Evolutionary conservation across 2,888 invertebrate genomes (phyloP), one percentile per base, ranked within the genome.

Genomic region (Cryptus armator): DNA sequence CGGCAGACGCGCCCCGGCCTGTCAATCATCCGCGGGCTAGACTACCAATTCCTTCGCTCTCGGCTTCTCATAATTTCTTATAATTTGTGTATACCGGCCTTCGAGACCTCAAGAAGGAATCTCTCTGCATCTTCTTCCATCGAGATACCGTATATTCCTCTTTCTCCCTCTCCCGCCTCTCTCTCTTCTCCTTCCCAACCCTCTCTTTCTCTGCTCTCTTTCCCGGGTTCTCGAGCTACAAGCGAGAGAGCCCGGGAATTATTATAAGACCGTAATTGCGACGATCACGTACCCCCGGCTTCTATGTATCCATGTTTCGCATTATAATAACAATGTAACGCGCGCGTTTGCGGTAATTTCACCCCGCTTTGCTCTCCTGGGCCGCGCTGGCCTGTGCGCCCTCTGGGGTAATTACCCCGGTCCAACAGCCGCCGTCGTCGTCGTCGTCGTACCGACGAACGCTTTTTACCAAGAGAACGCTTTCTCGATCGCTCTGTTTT

Each of bases 301-400:
- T 90, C 91, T 93, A 92, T 92, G 92, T 93, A 92, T 92, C 91
- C 91, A 90, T 90, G 90, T 91, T 37, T 92, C 92, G 82, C 82
- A 93, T 93, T 93, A 93, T 93, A 93, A 93, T 93, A 93, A 93
- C 92, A 93, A 93, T 93, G 91, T 91, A 92, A 92, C 89, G 90
- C 89, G 89, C 87, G 88, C 86, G 77, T 85, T 87, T 86, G 85
- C 79, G 71, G 86, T 83, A 83, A 86, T 85, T 81, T 86, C 75
- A 72, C 78, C 74, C 75, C 80, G 68, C 71, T 59, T 74, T 67
- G 12, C 79, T 62, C 79, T 62, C 32, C 48, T 32, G 16, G 12
- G 14, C 37, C 37, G 43, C 46, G 46, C 29, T 79, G 67, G 77
- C 62, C 81, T 84, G 56, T 9, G 62, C 68, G 29, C 78, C 68